Conservation (phyloP, 2,113 vertebrate genomes). For the Climacteris rufus region DNA sequence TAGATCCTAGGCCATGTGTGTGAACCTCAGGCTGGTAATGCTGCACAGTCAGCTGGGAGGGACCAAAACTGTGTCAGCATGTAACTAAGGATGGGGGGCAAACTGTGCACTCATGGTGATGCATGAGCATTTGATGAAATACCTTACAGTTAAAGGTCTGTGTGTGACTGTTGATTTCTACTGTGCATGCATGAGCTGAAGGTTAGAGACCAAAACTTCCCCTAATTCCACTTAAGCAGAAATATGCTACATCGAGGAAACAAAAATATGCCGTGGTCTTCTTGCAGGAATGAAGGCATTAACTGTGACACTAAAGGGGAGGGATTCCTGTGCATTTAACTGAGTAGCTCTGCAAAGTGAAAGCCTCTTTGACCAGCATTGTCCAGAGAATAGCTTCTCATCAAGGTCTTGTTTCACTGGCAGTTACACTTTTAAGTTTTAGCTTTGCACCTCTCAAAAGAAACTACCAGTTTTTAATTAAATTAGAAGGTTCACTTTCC, state of each 20-base stretch:
- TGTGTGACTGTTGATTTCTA: not conserved
- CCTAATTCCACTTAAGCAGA: not conserved
- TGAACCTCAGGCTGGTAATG: not conserved
- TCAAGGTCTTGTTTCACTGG: not conserved
- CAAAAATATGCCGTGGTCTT: not conserved
- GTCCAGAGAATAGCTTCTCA: not conserved
- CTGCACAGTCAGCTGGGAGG: not conserved
- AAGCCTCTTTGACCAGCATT: not conserved
- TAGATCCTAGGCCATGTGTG: not conserved
- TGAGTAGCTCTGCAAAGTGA: not conserved
- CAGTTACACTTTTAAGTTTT: not conserved
- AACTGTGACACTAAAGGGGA: not conserved
- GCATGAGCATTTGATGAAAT: not conserved
- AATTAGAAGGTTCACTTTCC: not conserved
- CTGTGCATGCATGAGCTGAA: not conserved
- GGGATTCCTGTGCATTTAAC: not conserved
- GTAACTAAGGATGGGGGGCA: not conserved
- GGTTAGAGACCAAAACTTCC: not conserved
- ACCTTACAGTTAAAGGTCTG: not conserved
- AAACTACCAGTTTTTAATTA: not conserved
- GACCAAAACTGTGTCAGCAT: not conserved
- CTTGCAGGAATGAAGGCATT: not conserved
- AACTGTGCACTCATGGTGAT: not conserved
- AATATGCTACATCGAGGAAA: not conserved
- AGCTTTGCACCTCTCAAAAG: not conserved